Percentiles rank a stretch among this genome's conserved stretches.
These are phyloP conservation scores for Amazona vittata DNA, from an alignment of 2,113 vertebrate genomes.

Conservation along the genomic window DNA sequence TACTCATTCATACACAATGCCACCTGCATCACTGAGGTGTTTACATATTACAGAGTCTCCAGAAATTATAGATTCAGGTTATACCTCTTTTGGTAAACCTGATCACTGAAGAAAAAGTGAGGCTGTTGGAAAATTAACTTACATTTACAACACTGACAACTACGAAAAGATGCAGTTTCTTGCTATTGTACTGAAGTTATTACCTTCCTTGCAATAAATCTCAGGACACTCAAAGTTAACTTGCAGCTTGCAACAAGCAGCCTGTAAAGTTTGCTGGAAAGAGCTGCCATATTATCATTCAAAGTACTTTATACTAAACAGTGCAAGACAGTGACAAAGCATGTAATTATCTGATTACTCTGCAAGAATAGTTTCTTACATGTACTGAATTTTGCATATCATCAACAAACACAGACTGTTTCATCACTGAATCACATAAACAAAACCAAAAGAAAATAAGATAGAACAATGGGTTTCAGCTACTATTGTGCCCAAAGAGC, in stretches of 20 bases:
- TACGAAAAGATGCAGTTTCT: constrained; percentile 22
- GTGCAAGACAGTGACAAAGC: constrained; percentile 35
- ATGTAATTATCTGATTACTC: constrained; percentile 59
- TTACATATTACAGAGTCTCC: constrained; percentile 5
- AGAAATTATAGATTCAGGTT: constrained; percentile 1
- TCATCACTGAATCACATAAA: background rate
- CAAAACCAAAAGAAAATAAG: background rate
- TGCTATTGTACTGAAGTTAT: constrained; percentile 42
- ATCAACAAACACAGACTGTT: background rate
- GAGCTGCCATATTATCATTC: constrained; percentile 54
- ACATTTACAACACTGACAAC: constrained; percentile 50
- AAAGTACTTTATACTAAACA: constrained; percentile 49
- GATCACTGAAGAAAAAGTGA: background rate
- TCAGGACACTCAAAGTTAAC: constrained; percentile 71
- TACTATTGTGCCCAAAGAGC: background rate
- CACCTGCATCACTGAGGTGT: background rate
- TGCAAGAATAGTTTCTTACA: constrained; percentile 27
- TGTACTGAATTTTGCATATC: constrained; percentile 33
- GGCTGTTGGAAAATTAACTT: constrained; percentile 42
- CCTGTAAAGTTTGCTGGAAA: constrained; percentile 47
- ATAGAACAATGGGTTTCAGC: background rate
- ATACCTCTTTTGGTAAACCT: background rate
- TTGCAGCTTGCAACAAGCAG: constrained; percentile 65
- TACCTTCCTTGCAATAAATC: constrained; percentile 54
- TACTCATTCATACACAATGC: background rate